Conservation (phyloP, 2,113 vertebrate genomes). For the Heterotis niloticus region DNA sequence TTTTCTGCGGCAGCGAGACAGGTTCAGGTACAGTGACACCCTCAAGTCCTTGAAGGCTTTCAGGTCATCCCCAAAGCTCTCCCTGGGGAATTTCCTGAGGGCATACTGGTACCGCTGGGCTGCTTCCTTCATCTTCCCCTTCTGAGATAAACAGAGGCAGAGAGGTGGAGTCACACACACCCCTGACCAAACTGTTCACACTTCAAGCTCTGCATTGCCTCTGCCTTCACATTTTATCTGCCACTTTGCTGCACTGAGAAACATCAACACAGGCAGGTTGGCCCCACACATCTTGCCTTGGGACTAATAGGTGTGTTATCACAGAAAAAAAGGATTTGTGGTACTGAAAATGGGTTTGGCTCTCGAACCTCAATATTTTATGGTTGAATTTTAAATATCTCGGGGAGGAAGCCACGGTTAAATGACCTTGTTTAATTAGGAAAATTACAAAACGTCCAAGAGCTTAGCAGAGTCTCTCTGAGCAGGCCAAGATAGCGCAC, state of each 20-base stretch:
- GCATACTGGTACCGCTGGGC: conserved; percentile 96
- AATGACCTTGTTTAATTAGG: not conserved
- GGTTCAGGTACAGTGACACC: conserved; percentile 88
- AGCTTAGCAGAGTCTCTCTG: not conserved
- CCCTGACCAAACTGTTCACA: not conserved
- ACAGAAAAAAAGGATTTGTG: too few relatives aligned
- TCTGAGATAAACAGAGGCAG: conserved; percentile 59
- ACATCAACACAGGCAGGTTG: not conserved
- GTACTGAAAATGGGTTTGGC: too few relatives aligned
- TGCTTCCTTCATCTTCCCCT: conserved; percentile 97
- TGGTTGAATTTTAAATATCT: not conserved
- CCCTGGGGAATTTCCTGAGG: conserved; percentile 87
- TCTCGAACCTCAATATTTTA: not conserved
- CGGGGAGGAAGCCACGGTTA: conserved; percentile 6
- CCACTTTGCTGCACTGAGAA: conserved; percentile 7
- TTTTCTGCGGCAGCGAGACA: conserved; percentile 95
- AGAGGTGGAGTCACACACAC: not conserved
- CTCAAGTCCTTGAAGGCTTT: conserved; percentile 86
- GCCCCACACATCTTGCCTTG: not conserved
- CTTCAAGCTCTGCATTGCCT: not conserved
- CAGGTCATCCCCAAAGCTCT: conserved; percentile 88
- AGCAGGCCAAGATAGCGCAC: not conserved
- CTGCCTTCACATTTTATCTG: not conserved
- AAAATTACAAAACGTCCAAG: not conserved
- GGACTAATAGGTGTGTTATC: not conserved